Evolutionary conservation across 2,113 vertebrate species (phyloP).

Genomic region (Puffinus mauretanicus): DNA sequence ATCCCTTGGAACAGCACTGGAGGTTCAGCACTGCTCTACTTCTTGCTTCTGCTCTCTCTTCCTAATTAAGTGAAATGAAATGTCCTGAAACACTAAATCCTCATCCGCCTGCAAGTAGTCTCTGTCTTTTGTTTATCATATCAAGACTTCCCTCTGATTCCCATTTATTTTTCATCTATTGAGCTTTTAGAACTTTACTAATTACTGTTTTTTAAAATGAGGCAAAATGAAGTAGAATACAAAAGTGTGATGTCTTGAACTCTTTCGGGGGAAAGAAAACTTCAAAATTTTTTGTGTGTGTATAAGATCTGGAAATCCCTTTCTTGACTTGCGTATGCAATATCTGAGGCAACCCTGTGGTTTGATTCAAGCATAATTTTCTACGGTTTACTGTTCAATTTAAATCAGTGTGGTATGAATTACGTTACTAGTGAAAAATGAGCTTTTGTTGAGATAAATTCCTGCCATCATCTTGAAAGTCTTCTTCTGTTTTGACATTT

Average conservation of each 20-base stretch:
- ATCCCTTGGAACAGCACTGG: background rate
- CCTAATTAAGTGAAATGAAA: background rate
- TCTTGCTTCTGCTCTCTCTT: background rate
- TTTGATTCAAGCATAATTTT: background rate
- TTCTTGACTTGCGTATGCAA: background rate
- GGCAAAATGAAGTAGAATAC: background rate
- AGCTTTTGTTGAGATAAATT: background rate
- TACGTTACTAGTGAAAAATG: background rate
- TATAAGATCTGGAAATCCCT: background rate
- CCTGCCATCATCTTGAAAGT: background rate
- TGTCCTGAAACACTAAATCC: background rate
- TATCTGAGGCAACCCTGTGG: background rate
- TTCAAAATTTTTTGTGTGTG: background rate
- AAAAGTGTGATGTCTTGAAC: background rate
- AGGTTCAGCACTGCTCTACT: background rate
- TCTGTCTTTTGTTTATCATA: background rate
- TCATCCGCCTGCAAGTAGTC: background rate
- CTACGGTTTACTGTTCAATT: slow-evolving; percentile 34
- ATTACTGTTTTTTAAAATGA: background rate
- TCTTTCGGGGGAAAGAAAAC: rapidly evolving
- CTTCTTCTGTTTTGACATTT: background rate
- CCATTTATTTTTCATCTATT: background rate
- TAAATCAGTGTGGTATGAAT: slow-evolving; percentile 14
- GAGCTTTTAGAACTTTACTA: background rate
- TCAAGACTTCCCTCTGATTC: background rate